Percentiles rank a stretch among this genome's conserved stretches.
These are phyloP conservation scores for Mesorhabditis belari DNA, from an alignment of 2,888 invertebrate species.

Conservation along the genomic window DNA sequence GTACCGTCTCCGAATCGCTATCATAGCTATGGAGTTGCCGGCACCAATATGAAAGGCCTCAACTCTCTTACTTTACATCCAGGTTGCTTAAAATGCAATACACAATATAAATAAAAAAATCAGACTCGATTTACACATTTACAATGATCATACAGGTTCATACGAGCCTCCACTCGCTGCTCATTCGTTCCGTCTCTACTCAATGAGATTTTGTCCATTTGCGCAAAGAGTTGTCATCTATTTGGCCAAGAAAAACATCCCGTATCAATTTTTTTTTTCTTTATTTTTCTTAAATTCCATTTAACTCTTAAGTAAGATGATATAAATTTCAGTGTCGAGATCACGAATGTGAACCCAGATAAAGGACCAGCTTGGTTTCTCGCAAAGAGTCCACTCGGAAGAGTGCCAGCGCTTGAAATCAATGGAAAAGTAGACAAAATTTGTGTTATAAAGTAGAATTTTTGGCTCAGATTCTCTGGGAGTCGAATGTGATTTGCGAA, in stretches of 20 bases:
- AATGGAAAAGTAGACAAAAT: slow-evolving; percentile 58
- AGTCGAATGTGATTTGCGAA: slow-evolving; percentile 72
- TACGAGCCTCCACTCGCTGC: slow-evolving; percentile 29
- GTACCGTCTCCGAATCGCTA: slow-evolving; percentile 11
- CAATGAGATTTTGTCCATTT: slow-evolving; percentile 78
- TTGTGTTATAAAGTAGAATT: background rate
- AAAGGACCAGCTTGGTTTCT: slow-evolving; percentile 76
- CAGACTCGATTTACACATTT: background rate
- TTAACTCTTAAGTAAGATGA: background rate
- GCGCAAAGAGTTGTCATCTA: slow-evolving; percentile 72
- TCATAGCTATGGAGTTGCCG: slow-evolving; percentile 17
- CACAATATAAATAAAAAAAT: background rate
- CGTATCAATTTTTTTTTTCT: slow-evolving; percentile 56
- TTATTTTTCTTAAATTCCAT: background rate
- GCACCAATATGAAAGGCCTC: slow-evolving; percentile 31
- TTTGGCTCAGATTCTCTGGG: slow-evolving; percentile 63
- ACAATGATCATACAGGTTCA: slow-evolving; percentile 15
- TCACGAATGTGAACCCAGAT: slow-evolving; percentile 62
- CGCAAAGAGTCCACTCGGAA: slow-evolving; percentile 57
- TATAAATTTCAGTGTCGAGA: slow-evolving; percentile 51
- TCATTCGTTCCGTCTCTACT: slow-evolving; percentile 70
- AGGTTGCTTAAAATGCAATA: slow-evolving; percentile 7
- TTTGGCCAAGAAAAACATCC: slow-evolving; percentile 71
- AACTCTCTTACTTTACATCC: slow-evolving; percentile 36
- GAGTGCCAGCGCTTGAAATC: slow-evolving; percentile 72